Evolutionary conservation across 2,113 vertebrate species (phyloP), one percentile per base, ranked within the genome.

Genomic region (Lasiurus borealis): DNA sequence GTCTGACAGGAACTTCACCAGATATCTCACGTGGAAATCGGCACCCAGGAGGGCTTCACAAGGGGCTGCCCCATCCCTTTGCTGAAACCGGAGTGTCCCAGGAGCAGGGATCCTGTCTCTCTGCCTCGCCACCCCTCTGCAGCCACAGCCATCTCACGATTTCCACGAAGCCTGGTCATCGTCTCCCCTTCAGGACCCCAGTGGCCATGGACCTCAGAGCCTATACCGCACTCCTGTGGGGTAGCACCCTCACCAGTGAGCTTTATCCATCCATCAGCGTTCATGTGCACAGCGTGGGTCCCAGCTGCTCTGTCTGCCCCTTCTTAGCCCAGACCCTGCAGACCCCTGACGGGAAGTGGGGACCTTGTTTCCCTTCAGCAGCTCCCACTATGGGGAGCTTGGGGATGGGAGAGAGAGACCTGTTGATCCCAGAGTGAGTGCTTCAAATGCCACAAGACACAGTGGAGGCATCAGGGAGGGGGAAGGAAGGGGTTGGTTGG

Each of bases 401-500:
- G 14, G 14, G 57, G 75, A 6, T 69, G 6, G 66, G 23, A 54
- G 8, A 88, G 19, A 31, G 44, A 77, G 50, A 71, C 18, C n/a
- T 27, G 75, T 59, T 27, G 57, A 93, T 36, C 46, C 54, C 69
- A 66, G n/a, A n/a, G 40, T 81, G n/a, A n/a, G n/a, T n/a, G 68
- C 91, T 90, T 90, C 50, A 52, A 44, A 84, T 25, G 80, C 29
- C 40, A 93, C 21, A n/a, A 94, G 21, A 64, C 46, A 95, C 57
- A 80, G 52, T 66, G 34, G 78, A 90, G 72, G 31, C 44, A 88
- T 34, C 48, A 54, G 13, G 9, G 71, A 80, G 23, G 18, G 44
- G 44, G 7, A 29, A 64, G n/a, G 36, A 44, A 10, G n/a, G 31
- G 27, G 3, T 68, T 54, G 71, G 13, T 52, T 78, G 31, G 76